Percentiles rank a stretch among this genome's conserved stretches.
Conservation (phyloP, 2,113 vertebrate genomes). For the Crotalus tigris region DNA sequence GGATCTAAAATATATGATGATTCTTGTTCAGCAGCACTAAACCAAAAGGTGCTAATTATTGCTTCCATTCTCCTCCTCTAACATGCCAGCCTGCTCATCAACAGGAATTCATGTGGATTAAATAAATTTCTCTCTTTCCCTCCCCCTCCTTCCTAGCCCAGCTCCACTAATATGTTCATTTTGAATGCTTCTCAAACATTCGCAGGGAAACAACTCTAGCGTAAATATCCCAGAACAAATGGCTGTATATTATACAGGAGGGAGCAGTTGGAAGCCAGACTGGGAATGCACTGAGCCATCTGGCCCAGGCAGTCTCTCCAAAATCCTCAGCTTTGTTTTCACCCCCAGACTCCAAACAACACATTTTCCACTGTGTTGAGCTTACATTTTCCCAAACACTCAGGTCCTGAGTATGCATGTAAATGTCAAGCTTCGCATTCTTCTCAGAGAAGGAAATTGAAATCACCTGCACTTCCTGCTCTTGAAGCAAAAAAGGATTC, state of each 20-base stretch:
- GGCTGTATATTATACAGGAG: constrained; percentile 84
- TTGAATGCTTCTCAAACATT: constrained; percentile 84
- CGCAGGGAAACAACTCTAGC: constrained; percentile 83
- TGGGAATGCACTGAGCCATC: constrained; percentile 82
- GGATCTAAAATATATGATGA: constrained; percentile 16
- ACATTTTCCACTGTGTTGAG: constrained; percentile 86
- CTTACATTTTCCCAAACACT: constrained; percentile 85
- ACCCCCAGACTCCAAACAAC: constrained; percentile 87
- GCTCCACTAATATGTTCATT: constrained; percentile 75
- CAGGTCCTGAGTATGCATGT: constrained; percentile 82
- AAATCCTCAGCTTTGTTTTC: constrained; percentile 87
- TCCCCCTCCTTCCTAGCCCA: constrained; percentile 46
- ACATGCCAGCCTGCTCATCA: constrained; percentile 61
- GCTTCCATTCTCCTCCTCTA: constrained; percentile 51
- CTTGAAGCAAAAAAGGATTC: constrained; percentile 66
- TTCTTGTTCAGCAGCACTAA: constrained; percentile 51
- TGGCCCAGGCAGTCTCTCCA: constrained; percentile 83
- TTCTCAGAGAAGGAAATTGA: constrained; percentile 76
- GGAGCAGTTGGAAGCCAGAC: constrained; percentile 85
- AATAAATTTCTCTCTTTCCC: constrained; percentile 72
- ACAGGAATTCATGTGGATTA: constrained; percentile 68
- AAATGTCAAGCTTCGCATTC: constrained; percentile 78
- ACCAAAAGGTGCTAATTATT: constrained; percentile 62
- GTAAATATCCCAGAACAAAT: constrained; percentile 86
- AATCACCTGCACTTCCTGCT: constrained; percentile 77